These are phyloP conservation scores for Ceraclea dissimilis DNA, from an alignment of 2,888 invertebrate species.

Conservation along the genomic window DNA sequence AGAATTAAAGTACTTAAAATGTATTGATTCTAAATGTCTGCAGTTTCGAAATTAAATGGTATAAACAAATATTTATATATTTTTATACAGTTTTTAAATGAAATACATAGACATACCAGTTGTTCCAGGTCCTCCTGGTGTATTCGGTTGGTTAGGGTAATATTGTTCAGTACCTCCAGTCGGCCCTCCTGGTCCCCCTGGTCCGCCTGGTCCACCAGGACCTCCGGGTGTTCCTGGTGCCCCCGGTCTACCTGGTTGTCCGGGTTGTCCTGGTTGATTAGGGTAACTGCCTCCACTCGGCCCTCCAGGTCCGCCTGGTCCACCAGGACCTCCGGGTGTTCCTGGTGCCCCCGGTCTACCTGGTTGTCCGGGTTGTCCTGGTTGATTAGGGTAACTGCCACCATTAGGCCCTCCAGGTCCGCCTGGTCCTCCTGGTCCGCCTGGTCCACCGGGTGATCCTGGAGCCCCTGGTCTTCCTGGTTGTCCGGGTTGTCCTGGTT, in stretches of 20 bases:
- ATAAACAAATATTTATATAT: too few relatives aligned
- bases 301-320: constrained; percentile 27
- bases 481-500: constrained; percentile 27
- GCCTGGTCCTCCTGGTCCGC: constrained; percentile 24
- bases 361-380: constrained; percentile 22
- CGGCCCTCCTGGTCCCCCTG: constrained; percentile 22
- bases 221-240: constrained; percentile 34
- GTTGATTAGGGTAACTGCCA: constrained; percentile 28
- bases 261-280: constrained; percentile 26
- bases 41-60: too few relatives aligned
- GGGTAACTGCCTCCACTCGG: constrained; percentile 24
- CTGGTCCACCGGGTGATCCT: constrained; percentile 27
- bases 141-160: constrained; percentile 1
- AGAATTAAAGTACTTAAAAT: too few relatives aligned
- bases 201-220: constrained; percentile 26
- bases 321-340: constrained; percentile 30
- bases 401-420: constrained; percentile 28
- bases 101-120: constrained; percentile 18
- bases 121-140: constrained; percentile 15
- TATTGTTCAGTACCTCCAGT: constrained; percentile 30
- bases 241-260: constrained; percentile 30
- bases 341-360: constrained; percentile 29
- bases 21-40: too few relatives aligned
- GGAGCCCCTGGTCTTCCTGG: constrained; percentile 22
- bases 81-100: too few relatives aligned